A percentile compares a stretch with the other conserved stretches of the same genome.
phyloP scores from a whole-genome alignment of 2,113 vertebrate species.

The Oryctolagus cuniculus region mOryCun1.1 NC_091434.1:98600501-98601000 shows the following conservation, averaged over 20 bases:
- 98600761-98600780: background rate
- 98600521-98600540: conserved; percentile 68
- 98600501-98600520: conserved; percentile 75
- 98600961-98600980: conserved; percentile 71
- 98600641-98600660: background rate
- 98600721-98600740: background rate
- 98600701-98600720: accelerated
- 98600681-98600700: conserved; percentile 2
- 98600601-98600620: background rate
- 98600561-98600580: conserved; percentile 38
- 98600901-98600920: conserved; percentile 67
- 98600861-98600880: conserved; percentile 8
- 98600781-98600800: background rate
- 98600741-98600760: background rate
- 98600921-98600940: conserved; percentile 68
- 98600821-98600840: no score
- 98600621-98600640: conserved; percentile 48
- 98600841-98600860: no score
- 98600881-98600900: conserved; percentile 14
- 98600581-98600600: conserved; percentile 60
- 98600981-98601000: conserved; percentile 71
- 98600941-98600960: conserved; percentile 70
- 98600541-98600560: conserved; percentile 64
- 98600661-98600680: conserved; percentile 4
- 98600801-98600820: no score